phyloP scores from a whole-genome alignment of 1,140 invertebrate genomes.

The Camponotus vicinus region DNA sequence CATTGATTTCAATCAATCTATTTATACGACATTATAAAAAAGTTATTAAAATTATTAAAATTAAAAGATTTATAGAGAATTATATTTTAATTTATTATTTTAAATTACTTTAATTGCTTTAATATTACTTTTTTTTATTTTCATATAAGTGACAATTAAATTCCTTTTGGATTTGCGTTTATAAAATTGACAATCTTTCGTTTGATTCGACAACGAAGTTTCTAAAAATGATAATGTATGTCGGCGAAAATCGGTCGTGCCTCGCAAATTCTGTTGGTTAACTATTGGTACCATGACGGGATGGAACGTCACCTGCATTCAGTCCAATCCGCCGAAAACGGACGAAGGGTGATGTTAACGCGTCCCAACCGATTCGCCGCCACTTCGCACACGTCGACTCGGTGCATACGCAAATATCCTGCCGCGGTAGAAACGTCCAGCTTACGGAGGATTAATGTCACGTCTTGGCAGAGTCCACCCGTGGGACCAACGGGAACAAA shows the following conservation, averaged over 20 bases:
- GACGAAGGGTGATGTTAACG: constrained; percentile 78
- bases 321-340: constrained; percentile 82
- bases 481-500: constrained; percentile 49
- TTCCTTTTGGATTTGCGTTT: background rate
- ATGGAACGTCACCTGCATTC: constrained; percentile 78
- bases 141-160: background rate
- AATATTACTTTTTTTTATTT: too few relatives aligned
- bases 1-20: constrained; percentile 10
- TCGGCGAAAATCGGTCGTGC: constrained; percentile 22
- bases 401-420: constrained; percentile 80
- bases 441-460: constrained; percentile 81
- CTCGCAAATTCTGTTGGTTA: constrained; percentile 52
- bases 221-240: background rate
- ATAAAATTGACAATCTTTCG: background rate
- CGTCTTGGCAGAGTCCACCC: constrained; percentile 71
- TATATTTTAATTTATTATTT: background rate
- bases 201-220: background rate
- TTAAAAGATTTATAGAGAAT: background rate
- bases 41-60: background rate
- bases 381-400: constrained; percentile 69
- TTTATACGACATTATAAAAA: background rate
- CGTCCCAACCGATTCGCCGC: constrained; percentile 62
- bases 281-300: constrained; percentile 35
- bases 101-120: too few relatives aligned
- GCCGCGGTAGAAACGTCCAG: constrained; percentile 72